phyloP scores from a whole-genome alignment of 2,113 vertebrate species.

The Amphilophus citrinellus region DNA sequence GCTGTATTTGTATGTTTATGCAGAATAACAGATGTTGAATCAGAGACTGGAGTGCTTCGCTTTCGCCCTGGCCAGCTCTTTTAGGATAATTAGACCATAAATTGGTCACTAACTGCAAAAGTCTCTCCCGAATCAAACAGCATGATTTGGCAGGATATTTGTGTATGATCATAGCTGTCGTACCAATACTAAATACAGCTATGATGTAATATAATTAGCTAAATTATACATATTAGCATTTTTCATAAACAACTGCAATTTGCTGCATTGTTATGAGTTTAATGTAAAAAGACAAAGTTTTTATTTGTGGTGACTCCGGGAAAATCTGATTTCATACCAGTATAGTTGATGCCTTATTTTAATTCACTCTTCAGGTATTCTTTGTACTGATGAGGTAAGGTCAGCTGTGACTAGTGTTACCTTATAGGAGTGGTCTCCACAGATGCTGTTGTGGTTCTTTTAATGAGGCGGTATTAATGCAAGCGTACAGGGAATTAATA shows the following conservation, averaged over 20 bases:
- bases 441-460: background rate
- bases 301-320: background rate
- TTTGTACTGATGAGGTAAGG: background rate
- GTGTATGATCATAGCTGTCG: background rate
- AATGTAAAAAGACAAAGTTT: background rate
- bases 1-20: constrained; percentile 42
- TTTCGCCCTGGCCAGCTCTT: constrained; percentile 46
- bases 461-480: background rate
- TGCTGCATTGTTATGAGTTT: constrained; percentile 15
- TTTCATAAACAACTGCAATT: constrained; percentile 1
- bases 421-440: background rate
- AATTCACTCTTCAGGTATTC: background rate
- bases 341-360: background rate
- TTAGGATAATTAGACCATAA: constrained; percentile 72
- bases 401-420: background rate
- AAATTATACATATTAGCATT: constrained; percentile 42
- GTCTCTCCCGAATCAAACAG: constrained; percentile 36
- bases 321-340: background rate
- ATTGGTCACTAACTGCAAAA: constrained; percentile 65
- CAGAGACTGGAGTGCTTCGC: constrained; percentile 51
- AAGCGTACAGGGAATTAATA: background rate
- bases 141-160: constrained; percentile 35
- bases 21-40: constrained; percentile 66
- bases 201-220: constrained; percentile 41
- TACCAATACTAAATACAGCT: constrained; percentile 14